Evolutionary conservation across 2,113 vertebrate species (phyloP), one percentile per base, ranked within the genome.

Genomic region (Salvelinus alpinus): DNA sequence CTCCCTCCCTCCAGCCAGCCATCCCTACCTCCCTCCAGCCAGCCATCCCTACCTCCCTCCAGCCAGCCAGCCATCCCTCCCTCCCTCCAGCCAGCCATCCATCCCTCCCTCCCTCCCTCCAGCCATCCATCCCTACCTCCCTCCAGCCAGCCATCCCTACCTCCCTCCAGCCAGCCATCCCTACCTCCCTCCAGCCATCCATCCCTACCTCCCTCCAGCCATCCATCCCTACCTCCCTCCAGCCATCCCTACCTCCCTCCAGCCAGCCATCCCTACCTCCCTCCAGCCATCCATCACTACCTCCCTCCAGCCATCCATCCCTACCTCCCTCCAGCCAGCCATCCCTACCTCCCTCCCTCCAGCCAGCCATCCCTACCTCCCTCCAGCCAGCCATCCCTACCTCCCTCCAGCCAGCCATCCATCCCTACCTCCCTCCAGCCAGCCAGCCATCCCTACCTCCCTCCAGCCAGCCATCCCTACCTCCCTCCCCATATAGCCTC

Each of bases 21-120:
- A 4, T 31, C 29, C 4, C 4, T 31, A 3, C 0, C 29, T 31
- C 54, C 4, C 65, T 14, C 13, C 25, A 6, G 24, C 24, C 24
- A 1, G 24, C 24, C 6, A 70, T 64, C 78, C 73, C 62, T 7
- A 73, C 81, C 80, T 80, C 86, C 81, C 84, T 27, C 27, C 27
- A 27, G 24, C 24, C 27, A 27, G 2, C 25, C 25, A 2, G 1
- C 25, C 27, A 2, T 27, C 27, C 27, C 27, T 27, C 0, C 27
- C 27, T 27, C 27, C 27, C 27, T 27, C 80, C 76, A 4, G 3
- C 29, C 29, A 31, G 29, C 29, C 29, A 0, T n/a, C 29, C 29
- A 29, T 4, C 4, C 29, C 29, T 31, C 29, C 29, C 3, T 31
- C 4, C 29, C 3, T 31, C 29, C 29, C 29, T 31, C 29, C 29